Evolutionary conservation across 2,797 vertebrate genomes (phyloP).

Genomic region (Borostomias antarcticus): DNA sequence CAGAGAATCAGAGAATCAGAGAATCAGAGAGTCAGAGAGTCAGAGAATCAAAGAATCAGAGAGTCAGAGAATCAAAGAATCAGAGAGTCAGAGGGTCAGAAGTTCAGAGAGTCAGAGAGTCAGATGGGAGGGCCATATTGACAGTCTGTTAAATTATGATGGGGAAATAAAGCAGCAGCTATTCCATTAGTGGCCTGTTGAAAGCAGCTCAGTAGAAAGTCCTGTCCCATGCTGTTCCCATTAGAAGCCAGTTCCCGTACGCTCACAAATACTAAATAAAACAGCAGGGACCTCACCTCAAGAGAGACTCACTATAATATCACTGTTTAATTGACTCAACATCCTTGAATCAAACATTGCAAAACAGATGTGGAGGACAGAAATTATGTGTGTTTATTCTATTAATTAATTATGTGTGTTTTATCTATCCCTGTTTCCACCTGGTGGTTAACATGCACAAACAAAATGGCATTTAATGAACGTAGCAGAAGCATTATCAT

Average conservation of each 20-base stretch:
- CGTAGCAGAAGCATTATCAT: too few relatives aligned
- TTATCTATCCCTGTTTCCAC: too few relatives aligned
- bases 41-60: too few relatives aligned
- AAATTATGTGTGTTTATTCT: too few relatives aligned
- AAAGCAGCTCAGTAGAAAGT: slow-evolving; percentile 34
- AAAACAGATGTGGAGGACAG: too few relatives aligned
- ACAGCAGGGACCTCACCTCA: not conserved
- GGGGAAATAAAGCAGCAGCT: slow-evolving; percentile 43
- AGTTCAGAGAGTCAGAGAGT: too few relatives aligned
- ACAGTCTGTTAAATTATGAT: slow-evolving; percentile 47
- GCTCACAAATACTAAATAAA: not conserved
- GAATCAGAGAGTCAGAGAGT: too few relatives aligned
- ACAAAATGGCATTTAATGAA: slow-evolving; percentile 3
- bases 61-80: too few relatives aligned
- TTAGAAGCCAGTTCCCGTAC: slow-evolving; percentile 27
- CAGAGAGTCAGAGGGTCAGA: too few relatives aligned
- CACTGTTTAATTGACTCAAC: not conserved
- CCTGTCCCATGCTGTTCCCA: slow-evolving; percentile 23
- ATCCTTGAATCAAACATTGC: not conserved
- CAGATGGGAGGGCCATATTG: slow-evolving; percentile 26
- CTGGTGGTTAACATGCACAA: not conserved
- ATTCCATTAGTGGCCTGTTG: slow-evolving; percentile 48
- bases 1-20: too few relatives aligned
- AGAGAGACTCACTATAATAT: not conserved
- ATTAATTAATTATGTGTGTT: too few relatives aligned